These are phyloP conservation scores for Hypothenemus hampei DNA, from an alignment of 1,140 invertebrate species.

Conservation along the genomic window DNA sequence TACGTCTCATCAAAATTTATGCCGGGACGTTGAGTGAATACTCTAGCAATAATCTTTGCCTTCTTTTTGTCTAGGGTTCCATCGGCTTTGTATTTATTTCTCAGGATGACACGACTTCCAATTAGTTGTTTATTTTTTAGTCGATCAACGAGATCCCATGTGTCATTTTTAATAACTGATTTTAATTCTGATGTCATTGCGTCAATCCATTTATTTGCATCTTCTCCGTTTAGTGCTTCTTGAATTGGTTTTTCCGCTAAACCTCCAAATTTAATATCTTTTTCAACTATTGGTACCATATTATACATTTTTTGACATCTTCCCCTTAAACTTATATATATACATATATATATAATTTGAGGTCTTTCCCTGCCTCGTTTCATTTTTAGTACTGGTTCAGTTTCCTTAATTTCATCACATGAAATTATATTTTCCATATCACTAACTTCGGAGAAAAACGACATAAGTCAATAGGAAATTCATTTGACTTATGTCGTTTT, in stretches of 20 bases:
- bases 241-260: too few species aligned
- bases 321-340: background rate
- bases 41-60: background rate
- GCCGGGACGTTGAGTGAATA: background rate
- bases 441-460: too few species aligned
- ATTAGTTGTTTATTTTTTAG: background rate
- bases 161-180: slow-evolving; percentile 3
- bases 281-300: too few species aligned
- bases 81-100: background rate
- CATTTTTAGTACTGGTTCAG: too few species aligned
- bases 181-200: slow-evolving; percentile 4
- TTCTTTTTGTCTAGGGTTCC: background rate
- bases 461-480: too few species aligned
- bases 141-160: background rate
- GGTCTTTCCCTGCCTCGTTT: too few species aligned
- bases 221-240: background rate
- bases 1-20: background rate
- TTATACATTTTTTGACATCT: background rate
- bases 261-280: too few species aligned
- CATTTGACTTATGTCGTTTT: too few species aligned
- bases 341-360: too few species aligned
- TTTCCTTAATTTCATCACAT: too few species aligned
- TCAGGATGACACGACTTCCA: background rate
- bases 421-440: too few species aligned
- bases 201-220: slow-evolving; percentile 1